Conservation (phyloP, 2,113 vertebrate genomes). For the Machaerirhynchus nigripectus region DNA sequence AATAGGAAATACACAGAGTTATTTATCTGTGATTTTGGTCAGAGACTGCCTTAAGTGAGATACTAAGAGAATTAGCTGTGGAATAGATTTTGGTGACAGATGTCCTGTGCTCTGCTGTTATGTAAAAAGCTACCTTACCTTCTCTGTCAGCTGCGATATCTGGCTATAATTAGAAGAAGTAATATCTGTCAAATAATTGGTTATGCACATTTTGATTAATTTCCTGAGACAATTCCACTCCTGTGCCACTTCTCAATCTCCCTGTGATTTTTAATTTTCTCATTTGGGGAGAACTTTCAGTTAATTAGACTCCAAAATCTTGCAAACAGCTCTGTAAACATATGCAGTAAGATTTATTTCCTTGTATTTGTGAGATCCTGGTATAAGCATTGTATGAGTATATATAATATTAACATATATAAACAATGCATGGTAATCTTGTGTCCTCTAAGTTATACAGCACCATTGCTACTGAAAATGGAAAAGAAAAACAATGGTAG, state of each 20-base stretch:
- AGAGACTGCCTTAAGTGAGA: background rate
- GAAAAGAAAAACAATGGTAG: background rate
- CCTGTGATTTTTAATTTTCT: conserved; percentile 33
- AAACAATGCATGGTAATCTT: background rate
- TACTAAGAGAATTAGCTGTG: background rate
- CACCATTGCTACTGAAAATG: background rate
- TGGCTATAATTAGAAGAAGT: conserved; percentile 32
- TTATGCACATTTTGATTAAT: conserved; percentile 35
- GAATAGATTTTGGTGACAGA: conserved; percentile 5
- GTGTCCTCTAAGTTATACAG: background rate
- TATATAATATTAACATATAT: background rate
- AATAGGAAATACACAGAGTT: background rate
- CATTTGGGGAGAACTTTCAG: background rate
- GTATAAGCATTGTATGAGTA: background rate
- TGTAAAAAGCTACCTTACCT: conserved; percentile 12
- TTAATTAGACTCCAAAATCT: conserved; percentile 24
- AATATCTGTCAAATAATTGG: conserved; percentile 48
- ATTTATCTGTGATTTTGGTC: background rate
- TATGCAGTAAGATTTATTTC: background rate
- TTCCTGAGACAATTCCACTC: conserved; percentile 24
- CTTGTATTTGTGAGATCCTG: background rate
- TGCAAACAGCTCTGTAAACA: background rate
- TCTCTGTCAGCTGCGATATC: background rate
- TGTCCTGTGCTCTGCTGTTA: conserved; percentile 12
- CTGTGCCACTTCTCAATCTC: background rate